Evolutionary conservation across 1,140 invertebrate species (phyloP), one percentile per base, ranked within the genome.

Genomic region (Cydia strobilella): DNA sequence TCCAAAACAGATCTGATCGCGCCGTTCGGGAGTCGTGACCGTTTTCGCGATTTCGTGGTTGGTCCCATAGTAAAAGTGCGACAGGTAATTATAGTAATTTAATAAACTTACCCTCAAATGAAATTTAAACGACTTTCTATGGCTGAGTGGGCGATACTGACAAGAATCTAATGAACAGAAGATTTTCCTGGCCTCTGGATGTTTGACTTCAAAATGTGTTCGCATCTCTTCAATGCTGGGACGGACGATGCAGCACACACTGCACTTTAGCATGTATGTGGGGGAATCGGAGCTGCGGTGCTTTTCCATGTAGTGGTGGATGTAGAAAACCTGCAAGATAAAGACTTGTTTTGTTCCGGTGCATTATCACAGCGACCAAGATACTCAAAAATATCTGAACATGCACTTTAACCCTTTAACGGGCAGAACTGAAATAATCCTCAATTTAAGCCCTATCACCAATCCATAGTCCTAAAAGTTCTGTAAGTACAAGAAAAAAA

Each of bases 91-190:
- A n/a, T n/a, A n/a, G n/a, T n/a, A 42, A 27, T 18, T 15, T n/a
- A 45, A 20, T 74, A 48, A 31, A 69, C 82, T 82, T 78, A 93
- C 92, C 88, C 87, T 91, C 20, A 91, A 77, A 84, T 93, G 92
- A 18, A 91, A 54, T 73, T 91, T 92, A 27, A 93, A 88, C 25
- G 91, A 91, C 76, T 92, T 90, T 27, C 84, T 78, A 20, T 92
- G 88, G 73, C 86, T 88, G 10, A 93, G 79, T 3, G 92, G 92
- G 63, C 86, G 90, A 65, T 85, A 91, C 66, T 86, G 81, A 72
- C 91, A 93, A n/a, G 86, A 69, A 12, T 88, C 86, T 9, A 93
- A 76, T 0, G 86, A 88, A 74, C 92, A 93, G 76, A 86, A 93
- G 13, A 92, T 75, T 65, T 92, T 91, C 39, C 83, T 87, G 0